A percentile compares a stretch with the other conserved stretches of the same genome.
Evolutionary conservation across 2,797 vertebrate species (phyloP).

Genomic region (Cirrhinus mrigala): DNA sequence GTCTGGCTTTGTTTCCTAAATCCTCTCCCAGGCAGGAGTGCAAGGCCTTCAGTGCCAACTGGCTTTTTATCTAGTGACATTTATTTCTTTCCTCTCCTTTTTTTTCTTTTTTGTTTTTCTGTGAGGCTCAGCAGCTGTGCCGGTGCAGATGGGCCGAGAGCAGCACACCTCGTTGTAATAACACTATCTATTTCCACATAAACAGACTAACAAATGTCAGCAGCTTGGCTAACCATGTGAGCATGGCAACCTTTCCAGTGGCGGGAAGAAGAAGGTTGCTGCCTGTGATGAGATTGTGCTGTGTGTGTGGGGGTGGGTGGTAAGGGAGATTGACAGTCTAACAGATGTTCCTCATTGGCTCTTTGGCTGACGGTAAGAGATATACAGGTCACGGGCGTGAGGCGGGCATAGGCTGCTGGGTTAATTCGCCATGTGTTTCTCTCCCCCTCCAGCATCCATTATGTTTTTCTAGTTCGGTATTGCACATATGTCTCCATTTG

Average conservation of each 20-base stretch:
- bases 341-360: constrained; percentile 56
- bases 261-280: constrained; percentile 28
- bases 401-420: constrained; percentile 2
- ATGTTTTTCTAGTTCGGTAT: background rate
- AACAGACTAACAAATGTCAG: constrained; percentile 65
- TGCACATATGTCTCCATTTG: constrained; percentile 29
- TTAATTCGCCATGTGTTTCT: constrained; percentile 37
- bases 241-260: constrained; percentile 52
- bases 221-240: constrained; percentile 59
- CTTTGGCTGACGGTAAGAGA: constrained; percentile 31
- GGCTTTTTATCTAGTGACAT: constrained; percentile 45
- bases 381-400: constrained; percentile 25
- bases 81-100: constrained; percentile 39
- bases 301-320: constrained; percentile 38
- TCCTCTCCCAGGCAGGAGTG: constrained; percentile 34
- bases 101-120: constrained; percentile 40
- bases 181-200: constrained; percentile 69
- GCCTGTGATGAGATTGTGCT: constrained; percentile 20
- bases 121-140: constrained; percentile 68
- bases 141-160: constrained; percentile 70
- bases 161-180: constrained; percentile 62
- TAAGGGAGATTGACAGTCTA: constrained; percentile 42
- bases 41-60: constrained; percentile 32
- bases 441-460: constrained; percentile 18
- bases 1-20: constrained; percentile 34